These are phyloP conservation scores for Lepidostoma basale DNA, from an alignment of 1,140 invertebrate species.

Conservation along the genomic window DNA sequence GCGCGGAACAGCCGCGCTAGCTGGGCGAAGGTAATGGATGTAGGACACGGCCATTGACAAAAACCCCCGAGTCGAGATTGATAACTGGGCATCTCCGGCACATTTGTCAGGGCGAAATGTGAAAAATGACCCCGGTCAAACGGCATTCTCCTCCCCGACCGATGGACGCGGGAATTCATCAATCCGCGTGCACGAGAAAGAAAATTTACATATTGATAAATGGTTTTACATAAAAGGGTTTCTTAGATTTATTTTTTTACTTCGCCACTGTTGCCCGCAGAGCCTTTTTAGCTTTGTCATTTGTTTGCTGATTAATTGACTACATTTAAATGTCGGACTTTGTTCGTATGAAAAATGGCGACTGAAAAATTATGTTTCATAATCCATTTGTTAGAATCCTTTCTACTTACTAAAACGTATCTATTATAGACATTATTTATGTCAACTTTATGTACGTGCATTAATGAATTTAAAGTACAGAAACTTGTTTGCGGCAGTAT, in stretches of 20 bases:
- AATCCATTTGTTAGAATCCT: too few relatives aligned
- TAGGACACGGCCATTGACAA: slow-evolving; percentile 39
- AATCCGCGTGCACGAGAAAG: slow-evolving; percentile 1
- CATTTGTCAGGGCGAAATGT: slow-evolving; percentile 40
- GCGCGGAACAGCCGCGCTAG: neutral
- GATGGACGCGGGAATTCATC: slow-evolving; percentile 15
- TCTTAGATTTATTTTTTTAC: neutral
- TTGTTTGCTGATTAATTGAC: too few relatives aligned
- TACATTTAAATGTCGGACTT: too few relatives aligned
- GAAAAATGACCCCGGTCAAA: slow-evolving; percentile 38
- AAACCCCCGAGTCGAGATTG: slow-evolving; percentile 34
- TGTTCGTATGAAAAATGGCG: too few relatives aligned
- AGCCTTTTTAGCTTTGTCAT: too few relatives aligned
- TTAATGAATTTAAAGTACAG: too few relatives aligned
- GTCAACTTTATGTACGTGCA: too few relatives aligned
- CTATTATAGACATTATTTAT: too few relatives aligned
- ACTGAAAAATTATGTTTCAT: too few relatives aligned
- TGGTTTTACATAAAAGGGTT: neutral
- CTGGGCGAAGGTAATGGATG: slow-evolving; percentile 36
- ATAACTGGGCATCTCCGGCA: slow-evolving; percentile 37
- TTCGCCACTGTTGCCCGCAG: too few relatives aligned
- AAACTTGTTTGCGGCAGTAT: too few relatives aligned
- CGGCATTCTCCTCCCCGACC: slow-evolving; percentile 1
- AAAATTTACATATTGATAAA: slow-evolving; percentile 13
- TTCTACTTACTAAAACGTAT: too few relatives aligned